Base-by-base conservation (phyloP, 2,113 vertebrate genomes). In the Sus scrofa region DNA sequence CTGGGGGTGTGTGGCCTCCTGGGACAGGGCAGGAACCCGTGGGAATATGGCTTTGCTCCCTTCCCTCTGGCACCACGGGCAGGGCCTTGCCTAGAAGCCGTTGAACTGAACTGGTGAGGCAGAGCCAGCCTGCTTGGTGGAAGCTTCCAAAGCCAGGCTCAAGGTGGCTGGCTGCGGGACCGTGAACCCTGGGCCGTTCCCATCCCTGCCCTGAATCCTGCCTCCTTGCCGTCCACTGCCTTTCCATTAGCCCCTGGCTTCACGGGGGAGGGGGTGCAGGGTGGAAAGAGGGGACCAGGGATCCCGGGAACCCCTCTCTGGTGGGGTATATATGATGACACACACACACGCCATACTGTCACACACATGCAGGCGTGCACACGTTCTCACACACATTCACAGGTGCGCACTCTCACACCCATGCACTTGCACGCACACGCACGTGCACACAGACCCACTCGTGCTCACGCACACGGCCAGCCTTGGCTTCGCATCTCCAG, bases 41-140 rank as follows among this genome's bases (percentile, higher is more conserved):
- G 8, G 58, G 63, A 85, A 27, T 6, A 20, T 6, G 24, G 14
- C 16, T 81, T 81, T 58, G 54, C 24, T 86, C n/a, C 39, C 34
- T n/a, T 79, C 32, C 73, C 18, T 94, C 50, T 32, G 65, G 52
- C 86, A 50, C 11, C 67, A 9, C 37, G 81, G 44, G 9, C 67
- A 94, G 44, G 34, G 27, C 34, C 22, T 81, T 56, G 24, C 65
- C 22, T 56, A 50, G 34, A 77, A 77, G 54, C 89, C 20, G 27
- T 9, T 52, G 0, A 30, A 56, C 8, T 2, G 0, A 67, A 10
- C 26, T 71, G 12, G 4, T 4, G 2, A 2, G 37, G 27, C 20
- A 89, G n/a, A 44, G 37, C 71, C 0, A 0, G 44, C 58, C 2
- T 0, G 16, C 44, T 86, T 60, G 39, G 32, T 79, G 39, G n/a